Conservation (phyloP, 2,888 invertebrate species). For the Lasioglossum marginatum region DNA sequence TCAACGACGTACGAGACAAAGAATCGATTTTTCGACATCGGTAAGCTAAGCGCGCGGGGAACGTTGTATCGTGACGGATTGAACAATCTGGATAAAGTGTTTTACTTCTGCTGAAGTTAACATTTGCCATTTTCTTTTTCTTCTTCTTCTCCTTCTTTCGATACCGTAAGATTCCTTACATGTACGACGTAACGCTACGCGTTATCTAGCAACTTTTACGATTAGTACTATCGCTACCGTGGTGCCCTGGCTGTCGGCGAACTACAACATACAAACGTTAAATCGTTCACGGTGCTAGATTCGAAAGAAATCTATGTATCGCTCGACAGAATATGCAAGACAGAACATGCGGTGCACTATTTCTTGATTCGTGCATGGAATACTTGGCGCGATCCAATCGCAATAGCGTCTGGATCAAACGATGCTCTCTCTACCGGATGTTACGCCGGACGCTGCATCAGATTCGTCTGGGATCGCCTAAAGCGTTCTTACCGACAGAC, state of each 20-base stretch:
- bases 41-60: not conserved
- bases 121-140: not conserved
- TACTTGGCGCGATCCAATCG: slow-evolving; percentile 28
- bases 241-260: slow-evolving; percentile 72
- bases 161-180: slow-evolving; percentile 56
- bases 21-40: not conserved
- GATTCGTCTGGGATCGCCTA: not conserved
- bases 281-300: slow-evolving; percentile 56
- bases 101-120: not conserved
- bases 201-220: slow-evolving; percentile 62
- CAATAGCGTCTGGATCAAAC: not conserved
- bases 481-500: not conserved
- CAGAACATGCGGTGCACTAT: slow-evolving; percentile 21
- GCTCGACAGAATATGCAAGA: slow-evolving; percentile 38
- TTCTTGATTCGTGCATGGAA: slow-evolving; percentile 6
- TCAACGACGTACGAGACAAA: not conserved
- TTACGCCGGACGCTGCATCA: not conserved
- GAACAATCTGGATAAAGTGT: not conserved
- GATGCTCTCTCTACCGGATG: not conserved
- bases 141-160: not conserved
- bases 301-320: slow-evolving; percentile 54
- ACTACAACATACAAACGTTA: slow-evolving; percentile 63
- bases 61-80: not conserved
- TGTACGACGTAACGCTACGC: slow-evolving; percentile 7
- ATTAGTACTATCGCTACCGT: slow-evolving; percentile 73